Evolutionary conservation across 2,113 vertebrate genomes (phyloP).

Genomic region (Gymnarchus niloticus): DNA sequence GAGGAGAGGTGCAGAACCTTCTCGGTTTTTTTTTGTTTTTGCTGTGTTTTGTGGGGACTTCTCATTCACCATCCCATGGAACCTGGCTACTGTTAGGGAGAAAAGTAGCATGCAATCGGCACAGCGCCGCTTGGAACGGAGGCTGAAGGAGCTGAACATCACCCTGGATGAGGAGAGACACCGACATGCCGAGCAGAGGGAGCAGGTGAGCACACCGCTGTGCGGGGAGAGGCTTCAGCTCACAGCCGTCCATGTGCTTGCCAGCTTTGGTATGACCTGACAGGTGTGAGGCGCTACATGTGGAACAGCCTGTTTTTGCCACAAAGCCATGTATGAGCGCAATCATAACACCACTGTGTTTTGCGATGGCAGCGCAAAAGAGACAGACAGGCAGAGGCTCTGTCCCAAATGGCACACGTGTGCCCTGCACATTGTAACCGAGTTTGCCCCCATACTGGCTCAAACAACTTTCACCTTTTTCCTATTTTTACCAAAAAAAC

Average conservation of each 20-base stretch:
- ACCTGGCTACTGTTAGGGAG: constrained; percentile 60
- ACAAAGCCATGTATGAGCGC: neutral
- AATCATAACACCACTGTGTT: no score
- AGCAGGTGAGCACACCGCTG: constrained; percentile 69
- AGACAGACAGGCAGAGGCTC: no score
- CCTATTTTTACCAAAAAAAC: no score
- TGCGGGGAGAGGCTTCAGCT: neutral
- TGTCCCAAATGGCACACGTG: no score
- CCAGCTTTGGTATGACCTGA: neutral
- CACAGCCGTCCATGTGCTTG: neutral
- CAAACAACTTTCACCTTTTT: no score
- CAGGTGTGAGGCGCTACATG: neutral
- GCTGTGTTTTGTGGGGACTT: neutral
- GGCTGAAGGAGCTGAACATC: constrained; percentile 81
- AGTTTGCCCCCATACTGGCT: no score
- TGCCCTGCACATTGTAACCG: no score
- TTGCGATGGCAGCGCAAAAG: no score
- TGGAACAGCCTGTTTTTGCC: neutral
- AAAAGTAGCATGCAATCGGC: constrained; percentile 71
- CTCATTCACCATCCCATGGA: neutral
- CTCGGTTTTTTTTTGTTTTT: neutral
- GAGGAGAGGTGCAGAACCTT: constrained; percentile 74
- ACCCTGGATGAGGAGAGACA: constrained; percentile 84
- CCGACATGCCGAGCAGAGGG: constrained; percentile 79
- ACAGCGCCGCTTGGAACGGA: constrained; percentile 80